phyloP scores from a whole-genome alignment of 2,113 vertebrate species.

The Narcine bancroftii region DNA sequence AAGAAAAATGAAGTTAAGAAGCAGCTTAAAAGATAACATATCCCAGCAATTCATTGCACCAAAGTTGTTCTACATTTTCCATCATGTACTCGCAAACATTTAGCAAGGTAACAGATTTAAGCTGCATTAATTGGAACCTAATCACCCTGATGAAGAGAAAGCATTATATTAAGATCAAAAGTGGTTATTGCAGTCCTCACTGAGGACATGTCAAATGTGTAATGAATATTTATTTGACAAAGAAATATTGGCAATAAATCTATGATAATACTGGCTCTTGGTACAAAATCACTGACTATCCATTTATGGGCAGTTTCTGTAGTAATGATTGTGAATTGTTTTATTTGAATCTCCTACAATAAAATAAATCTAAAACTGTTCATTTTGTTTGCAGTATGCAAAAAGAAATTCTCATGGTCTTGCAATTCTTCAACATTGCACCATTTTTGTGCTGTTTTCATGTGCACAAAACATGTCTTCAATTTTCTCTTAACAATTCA shows the following conservation, averaged over 20 bases:
- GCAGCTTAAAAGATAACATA: neutral
- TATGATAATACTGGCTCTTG: neutral
- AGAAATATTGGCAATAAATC: neutral
- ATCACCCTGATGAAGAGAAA: neutral
- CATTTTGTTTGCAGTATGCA: neutral
- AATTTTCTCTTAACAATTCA: neutral
- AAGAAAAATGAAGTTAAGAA: neutral
- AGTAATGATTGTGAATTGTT: neutral
- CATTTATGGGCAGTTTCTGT: neutral
- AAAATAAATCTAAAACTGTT: neutral
- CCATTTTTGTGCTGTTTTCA: too few relatives aligned
- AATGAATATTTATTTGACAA: neutral
- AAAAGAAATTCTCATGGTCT: too few relatives aligned
- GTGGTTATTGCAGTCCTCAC: neutral
- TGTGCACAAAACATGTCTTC: neutral
- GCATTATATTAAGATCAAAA: neutral
- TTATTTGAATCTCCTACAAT: neutral
- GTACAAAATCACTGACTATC: neutral
- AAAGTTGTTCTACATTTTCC: neutral
- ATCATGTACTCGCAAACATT: neutral
- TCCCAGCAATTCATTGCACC: neutral
- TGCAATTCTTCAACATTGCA: too few relatives aligned
- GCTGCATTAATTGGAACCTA: neutral
- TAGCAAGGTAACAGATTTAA: neutral
- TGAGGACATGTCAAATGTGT: neutral